These are phyloP conservation scores for Papilio machaon DNA, from an alignment of 1,140 invertebrate species.

Conservation along the genomic window DNA sequence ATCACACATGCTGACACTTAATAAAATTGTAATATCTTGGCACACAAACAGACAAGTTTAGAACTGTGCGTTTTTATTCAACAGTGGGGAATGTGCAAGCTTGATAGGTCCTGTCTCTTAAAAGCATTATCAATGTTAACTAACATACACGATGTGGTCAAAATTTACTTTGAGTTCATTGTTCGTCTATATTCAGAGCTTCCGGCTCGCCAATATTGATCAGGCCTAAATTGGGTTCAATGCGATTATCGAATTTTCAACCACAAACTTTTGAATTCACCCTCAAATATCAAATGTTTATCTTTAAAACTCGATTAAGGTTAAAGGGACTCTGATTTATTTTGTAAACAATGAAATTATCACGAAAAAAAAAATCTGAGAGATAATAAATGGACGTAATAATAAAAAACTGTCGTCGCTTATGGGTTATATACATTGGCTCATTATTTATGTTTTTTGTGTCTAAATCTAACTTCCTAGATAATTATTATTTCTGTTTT, in stretches of 20 bases:
- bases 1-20: not conserved
- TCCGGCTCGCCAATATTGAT: slow-evolving; percentile 17
- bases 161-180: slow-evolving; percentile 24
- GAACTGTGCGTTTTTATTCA: not conserved
- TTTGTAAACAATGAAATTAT: not conserved
- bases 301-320: not conserved
- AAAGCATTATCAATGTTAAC: not conserved
- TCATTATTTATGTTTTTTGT: no score
- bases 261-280: slow-evolving; percentile 1
- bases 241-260: slow-evolving; percentile 15
- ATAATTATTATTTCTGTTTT: no score
- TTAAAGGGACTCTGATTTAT: not conserved
- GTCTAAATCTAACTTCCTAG: no score
- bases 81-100: not conserved
- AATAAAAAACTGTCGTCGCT: no score
- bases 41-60: not conserved
- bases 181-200: slow-evolving; percentile 16
- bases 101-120: not conserved
- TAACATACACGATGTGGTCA: slow-evolving; percentile 12
- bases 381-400: no score
- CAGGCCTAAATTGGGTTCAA: not conserved
- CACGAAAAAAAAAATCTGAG: no score
- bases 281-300: slow-evolving; percentile 4
- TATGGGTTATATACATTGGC: no score
- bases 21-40: not conserved